Evolutionary conservation across 2,113 vertebrate species (phyloP).

Genomic region (Gavia stellata): DNA sequence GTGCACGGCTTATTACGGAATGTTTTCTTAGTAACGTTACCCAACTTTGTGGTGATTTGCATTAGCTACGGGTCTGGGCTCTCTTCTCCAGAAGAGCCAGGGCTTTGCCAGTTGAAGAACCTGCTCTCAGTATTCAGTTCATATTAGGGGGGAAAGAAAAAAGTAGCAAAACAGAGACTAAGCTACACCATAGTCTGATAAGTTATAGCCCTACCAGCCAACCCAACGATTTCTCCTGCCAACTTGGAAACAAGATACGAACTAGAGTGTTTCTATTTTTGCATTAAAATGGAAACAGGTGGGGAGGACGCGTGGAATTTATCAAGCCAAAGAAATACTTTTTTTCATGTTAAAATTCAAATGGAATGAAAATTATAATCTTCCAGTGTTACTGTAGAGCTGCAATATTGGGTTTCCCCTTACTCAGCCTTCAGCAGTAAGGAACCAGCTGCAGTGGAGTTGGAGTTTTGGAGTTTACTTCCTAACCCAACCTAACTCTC

Average conservation of each 20-base stretch:
- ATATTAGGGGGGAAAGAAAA: neutral
- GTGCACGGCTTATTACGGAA: neutral
- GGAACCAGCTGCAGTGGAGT: conserved; percentile 36
- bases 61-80: neutral
- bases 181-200: neutral
- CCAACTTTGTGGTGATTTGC: neutral
- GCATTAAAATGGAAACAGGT: conserved; percentile 69
- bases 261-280: conserved; percentile 65
- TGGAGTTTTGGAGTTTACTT: conserved; percentile 44
- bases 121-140: neutral
- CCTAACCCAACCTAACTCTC: conserved; percentile 48
- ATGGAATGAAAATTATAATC: conserved; percentile 61
- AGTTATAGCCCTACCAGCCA: neutral
- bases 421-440: conserved; percentile 61
- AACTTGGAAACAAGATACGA: conserved; percentile 48
- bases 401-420: conserved; percentile 63
- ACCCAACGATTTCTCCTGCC: neutral
- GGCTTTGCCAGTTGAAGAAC: neutral
- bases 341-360: conserved; percentile 56
- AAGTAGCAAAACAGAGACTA: neutral
- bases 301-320: conserved; percentile 54
- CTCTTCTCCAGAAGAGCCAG: neutral
- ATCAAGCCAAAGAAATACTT: conserved; percentile 59
- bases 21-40: neutral
- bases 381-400: conserved; percentile 35